Evolutionary conservation across 2,113 vertebrate genomes (phyloP).

Genomic region (Paralichthys olivaceus): DNA sequence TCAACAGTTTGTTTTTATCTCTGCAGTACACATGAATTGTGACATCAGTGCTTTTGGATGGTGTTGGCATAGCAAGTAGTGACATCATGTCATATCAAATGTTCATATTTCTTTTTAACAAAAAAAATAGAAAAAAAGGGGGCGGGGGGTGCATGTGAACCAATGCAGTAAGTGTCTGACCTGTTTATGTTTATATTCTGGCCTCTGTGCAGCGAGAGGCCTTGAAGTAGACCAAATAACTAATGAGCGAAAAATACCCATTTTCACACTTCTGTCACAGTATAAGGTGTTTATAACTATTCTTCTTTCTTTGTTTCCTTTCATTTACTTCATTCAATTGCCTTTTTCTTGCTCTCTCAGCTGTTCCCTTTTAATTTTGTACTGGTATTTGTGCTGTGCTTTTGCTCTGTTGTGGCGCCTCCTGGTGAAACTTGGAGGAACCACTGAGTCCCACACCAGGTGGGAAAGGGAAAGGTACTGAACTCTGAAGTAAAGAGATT

Average conservation of each 20-base stretch:
- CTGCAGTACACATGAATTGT: constrained; percentile 76
- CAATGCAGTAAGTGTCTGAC: constrained; percentile 82
- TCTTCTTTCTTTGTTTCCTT: constrained; percentile 53
- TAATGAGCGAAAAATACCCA: constrained; percentile 66
- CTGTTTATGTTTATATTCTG: constrained; percentile 75
- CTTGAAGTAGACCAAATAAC: constrained; percentile 84
- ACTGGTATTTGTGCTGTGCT: constrained; percentile 80
- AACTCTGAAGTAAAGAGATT: constrained; percentile 82
- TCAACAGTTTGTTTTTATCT: constrained; percentile 55
- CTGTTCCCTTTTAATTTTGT: constrained; percentile 75
- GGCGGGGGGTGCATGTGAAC: constrained; percentile 80
- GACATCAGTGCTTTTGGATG: constrained; percentile 77
- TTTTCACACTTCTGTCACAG: constrained; percentile 71
- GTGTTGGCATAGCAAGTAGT: constrained; percentile 80
- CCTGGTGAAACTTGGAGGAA: constrained; percentile 74
- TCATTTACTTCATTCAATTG: constrained; percentile 74
- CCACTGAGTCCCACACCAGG: constrained; percentile 57
- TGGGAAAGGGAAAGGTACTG: constrained; percentile 77
- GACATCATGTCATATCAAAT: constrained; percentile 77
- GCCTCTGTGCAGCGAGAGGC: constrained; percentile 70
- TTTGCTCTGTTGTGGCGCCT: constrained; percentile 80
- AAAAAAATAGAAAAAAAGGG: not conserved
- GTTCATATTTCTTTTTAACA: constrained; percentile 72
- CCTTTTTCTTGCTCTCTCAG: constrained; percentile 79
- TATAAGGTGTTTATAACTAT: constrained; percentile 75